Conservation (phyloP, 2,113 vertebrate species). For the Amazona guildingii region DNA sequence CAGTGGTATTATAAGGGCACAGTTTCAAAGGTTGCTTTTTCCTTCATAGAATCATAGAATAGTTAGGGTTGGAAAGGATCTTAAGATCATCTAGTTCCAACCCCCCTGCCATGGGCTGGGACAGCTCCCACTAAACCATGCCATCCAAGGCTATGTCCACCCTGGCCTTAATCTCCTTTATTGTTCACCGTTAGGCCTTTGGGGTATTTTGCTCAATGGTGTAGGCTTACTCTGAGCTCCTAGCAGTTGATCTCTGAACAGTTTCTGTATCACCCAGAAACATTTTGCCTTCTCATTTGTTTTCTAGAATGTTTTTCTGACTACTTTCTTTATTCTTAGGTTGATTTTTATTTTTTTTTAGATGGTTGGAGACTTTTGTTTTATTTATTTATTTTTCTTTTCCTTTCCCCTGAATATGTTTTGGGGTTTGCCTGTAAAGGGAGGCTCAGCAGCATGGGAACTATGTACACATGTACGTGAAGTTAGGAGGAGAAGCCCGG, state of each 20-base stretch:
- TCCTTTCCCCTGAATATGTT: neutral
- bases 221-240: neutral
- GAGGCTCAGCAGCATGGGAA: neutral
- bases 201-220: neutral
- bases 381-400: neutral
- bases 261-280: neutral
- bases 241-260: neutral
- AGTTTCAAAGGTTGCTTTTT: neutral
- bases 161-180: neutral
- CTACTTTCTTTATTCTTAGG: neutral
- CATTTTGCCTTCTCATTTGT: neutral
- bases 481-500: neutral
- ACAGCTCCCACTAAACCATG: no score
- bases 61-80: no score
- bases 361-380: neutral
- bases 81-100: no score
- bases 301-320: neutral
- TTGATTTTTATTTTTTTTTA: neutral
- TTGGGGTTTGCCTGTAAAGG: neutral
- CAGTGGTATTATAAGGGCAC: neutral
- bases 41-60: neutral
- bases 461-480: fast-evolving
- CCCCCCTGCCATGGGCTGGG: no score
- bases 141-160: no score
- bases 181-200: neutral